A percentile compares a stretch with the other conserved stretches of the same genome.
phyloP scores from a whole-genome alignment of 2,888 invertebrate species.

The Drosophila pseudotalamancana region DNA sequence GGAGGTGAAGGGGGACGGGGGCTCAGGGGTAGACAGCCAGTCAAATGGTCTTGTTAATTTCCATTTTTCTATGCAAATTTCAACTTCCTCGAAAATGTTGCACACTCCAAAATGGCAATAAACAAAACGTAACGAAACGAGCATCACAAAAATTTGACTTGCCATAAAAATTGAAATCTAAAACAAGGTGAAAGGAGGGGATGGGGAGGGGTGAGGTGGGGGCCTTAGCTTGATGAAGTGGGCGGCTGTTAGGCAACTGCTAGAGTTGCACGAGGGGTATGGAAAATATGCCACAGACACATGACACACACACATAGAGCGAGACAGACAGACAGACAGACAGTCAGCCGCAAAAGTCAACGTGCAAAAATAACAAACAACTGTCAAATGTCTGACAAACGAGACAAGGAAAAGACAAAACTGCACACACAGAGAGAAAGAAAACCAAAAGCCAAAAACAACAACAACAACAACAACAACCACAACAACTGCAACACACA shows the following conservation, averaged over 20 bases:
- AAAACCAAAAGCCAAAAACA: constrained; percentile 25
- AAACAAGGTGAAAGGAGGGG: constrained; percentile 44
- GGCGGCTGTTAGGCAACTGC: constrained; percentile 74
- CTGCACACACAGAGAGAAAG: constrained; percentile 48
- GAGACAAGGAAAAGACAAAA: constrained; percentile 80
- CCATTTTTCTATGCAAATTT: constrained; percentile 82
- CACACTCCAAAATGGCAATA: constrained; percentile 62
- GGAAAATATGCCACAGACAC: constrained; percentile 68
- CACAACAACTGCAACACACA: constrained; percentile 30
- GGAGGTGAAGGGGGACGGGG: background rate
- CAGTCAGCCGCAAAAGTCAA: constrained; percentile 66
- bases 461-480: no score
- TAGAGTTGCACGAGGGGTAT: constrained; percentile 26
- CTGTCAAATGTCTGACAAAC: constrained; percentile 81
- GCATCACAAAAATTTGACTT: constrained; percentile 75
- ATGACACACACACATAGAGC: constrained; percentile 46
- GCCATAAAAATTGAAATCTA: constrained; percentile 77
- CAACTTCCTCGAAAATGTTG: constrained; percentile 74
- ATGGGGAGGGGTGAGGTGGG: background rate
- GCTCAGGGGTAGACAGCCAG: constrained; percentile 56
- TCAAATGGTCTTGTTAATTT: constrained; percentile 81
- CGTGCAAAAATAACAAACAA: constrained; percentile 80
- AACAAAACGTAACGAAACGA: constrained; percentile 54
- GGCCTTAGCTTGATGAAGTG: constrained; percentile 52
- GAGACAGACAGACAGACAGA: constrained; percentile 17